Conservation (phyloP, 2,888 invertebrate genomes). For the Syritta pipiens region DNA sequence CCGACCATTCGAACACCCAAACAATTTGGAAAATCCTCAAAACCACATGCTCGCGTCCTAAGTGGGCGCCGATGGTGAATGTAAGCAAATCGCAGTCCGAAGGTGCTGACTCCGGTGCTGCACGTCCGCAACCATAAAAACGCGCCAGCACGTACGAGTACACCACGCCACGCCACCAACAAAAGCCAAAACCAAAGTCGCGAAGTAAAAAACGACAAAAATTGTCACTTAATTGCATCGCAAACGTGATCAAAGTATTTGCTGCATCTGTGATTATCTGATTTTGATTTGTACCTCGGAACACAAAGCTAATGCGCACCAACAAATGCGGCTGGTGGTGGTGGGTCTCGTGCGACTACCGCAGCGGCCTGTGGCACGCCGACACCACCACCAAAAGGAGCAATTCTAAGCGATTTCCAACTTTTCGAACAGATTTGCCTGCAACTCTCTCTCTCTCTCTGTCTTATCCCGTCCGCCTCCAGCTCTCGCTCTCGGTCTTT, state of each 20-base stretch:
- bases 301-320: constrained; percentile 68
- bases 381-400: constrained; percentile 33
- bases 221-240: constrained; percentile 79
- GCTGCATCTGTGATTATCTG: constrained; percentile 71
- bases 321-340: constrained; percentile 16
- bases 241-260: constrained; percentile 77
- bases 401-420: constrained; percentile 55
- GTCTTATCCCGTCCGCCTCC: constrained; percentile 48
- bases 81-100: constrained; percentile 36
- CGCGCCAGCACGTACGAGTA: constrained; percentile 49
- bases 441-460: constrained; percentile 11
- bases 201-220: constrained; percentile 71
- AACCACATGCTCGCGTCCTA: constrained; percentile 47
- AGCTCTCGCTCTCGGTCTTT: constrained; percentile 51
- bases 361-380: constrained; percentile 6
- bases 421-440: constrained; percentile 54
- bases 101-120: constrained; percentile 10
- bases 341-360: constrained; percentile 39
- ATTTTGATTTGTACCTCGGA: constrained; percentile 70
- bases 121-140: constrained; percentile 18
- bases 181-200: constrained; percentile 35
- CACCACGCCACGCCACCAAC: constrained; percentile 59
- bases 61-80: constrained; percentile 55
- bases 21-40: constrained; percentile 39
- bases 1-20: not conserved